Conservation (phyloP, 2,113 vertebrate species). For the Alligator mississippiensis region DNA sequence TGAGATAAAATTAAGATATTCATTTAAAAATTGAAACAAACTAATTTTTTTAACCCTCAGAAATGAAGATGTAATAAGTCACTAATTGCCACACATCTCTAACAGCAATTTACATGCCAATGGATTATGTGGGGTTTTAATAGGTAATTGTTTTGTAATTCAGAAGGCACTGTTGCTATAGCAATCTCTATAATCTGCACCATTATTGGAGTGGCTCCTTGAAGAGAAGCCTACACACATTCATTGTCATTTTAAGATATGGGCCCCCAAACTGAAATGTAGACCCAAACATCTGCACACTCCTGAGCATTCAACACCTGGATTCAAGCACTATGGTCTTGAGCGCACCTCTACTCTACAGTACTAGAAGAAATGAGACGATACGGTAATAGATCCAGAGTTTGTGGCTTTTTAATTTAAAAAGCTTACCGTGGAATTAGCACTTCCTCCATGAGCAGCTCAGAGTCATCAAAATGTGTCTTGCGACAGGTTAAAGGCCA, state of each 20-base stretch:
- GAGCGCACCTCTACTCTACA: background rate
- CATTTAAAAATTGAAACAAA: background rate
- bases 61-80: background rate
- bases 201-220: conserved; percentile 4
- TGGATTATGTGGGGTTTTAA: background rate
- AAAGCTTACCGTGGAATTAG: background rate
- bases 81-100: background rate
- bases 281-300: accelerated
- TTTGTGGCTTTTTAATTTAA: background rate
- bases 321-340: background rate
- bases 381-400: background rate
- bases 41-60: accelerated
- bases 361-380: background rate
- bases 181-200: conserved; percentile 8
- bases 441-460: background rate
- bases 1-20: background rate
- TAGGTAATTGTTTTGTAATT: conserved; percentile 27
- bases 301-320: accelerated
- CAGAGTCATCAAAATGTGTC: background rate
- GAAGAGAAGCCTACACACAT: background rate
- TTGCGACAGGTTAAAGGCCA: background rate
- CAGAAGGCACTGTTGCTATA: conserved; percentile 45
- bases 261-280: background rate
- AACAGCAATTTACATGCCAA: background rate
- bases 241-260: accelerated